phyloP scores from a whole-genome alignment of 2,113 vertebrate genomes.

The Oxyruncus cristatus region DNA sequence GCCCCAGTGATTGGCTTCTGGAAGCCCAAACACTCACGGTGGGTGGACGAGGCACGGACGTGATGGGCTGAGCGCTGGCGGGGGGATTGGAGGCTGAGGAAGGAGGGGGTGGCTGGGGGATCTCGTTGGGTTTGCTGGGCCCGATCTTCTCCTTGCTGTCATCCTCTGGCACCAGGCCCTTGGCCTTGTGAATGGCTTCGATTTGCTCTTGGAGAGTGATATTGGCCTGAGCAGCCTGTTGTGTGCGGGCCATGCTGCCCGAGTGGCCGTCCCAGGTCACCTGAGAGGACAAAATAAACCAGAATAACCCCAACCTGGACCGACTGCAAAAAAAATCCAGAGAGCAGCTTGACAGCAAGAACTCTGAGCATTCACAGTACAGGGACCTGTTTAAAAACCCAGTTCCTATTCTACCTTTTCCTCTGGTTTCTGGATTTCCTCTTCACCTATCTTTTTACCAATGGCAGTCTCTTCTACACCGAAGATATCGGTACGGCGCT shows the following conservation, averaged over 20 bases:
- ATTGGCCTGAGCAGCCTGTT: slow-evolving; percentile 97
- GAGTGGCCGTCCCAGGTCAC: slow-evolving; percentile 99
- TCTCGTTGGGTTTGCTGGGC: slow-evolving; percentile 94
- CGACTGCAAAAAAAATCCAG: background rate
- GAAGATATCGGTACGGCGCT: slow-evolving; percentile 98
- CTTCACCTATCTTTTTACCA: slow-evolving; percentile 98
- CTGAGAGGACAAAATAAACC: slow-evolving; percentile 52
- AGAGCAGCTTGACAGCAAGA: background rate
- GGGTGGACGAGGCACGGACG: slow-evolving; percentile 78
- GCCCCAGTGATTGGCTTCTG: background rate
- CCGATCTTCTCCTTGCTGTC: slow-evolving; percentile 98
- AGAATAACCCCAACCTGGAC: background rate
- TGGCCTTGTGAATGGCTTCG: slow-evolving; percentile 98
- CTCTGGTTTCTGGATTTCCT: slow-evolving; percentile 98
- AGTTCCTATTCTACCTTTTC: slow-evolving; percentile 83
- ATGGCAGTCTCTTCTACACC: slow-evolving; percentile 98
- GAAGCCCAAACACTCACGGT: slow-evolving; percentile 45
- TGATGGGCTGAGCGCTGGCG: slow-evolving; percentile 79
- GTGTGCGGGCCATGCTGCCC: slow-evolving; percentile 97
- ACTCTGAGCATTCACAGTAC: background rate
- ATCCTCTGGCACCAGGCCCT: slow-evolving; percentile 95
- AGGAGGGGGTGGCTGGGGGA: slow-evolving; percentile 77
- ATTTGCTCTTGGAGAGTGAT: slow-evolving; percentile 99
- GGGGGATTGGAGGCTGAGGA: slow-evolving; percentile 78
- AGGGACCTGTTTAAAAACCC: background rate